Evolutionary conservation across 2,113 vertebrate species (phyloP), one percentile per base, ranked within the genome.

Genomic region (Ramphastos sulfuratus): DNA sequence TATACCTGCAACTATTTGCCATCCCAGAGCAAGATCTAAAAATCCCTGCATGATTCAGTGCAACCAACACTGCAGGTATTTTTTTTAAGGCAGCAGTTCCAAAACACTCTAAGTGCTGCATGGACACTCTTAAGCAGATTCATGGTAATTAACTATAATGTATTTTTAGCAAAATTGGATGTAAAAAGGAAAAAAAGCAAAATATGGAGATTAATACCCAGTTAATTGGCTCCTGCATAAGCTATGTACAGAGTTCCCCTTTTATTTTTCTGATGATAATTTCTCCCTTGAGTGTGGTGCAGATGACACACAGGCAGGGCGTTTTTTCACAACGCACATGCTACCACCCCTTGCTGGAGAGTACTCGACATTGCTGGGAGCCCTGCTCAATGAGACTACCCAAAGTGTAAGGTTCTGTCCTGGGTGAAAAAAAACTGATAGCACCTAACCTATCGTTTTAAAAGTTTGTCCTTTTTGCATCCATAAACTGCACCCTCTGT

Each of bases 281-380:
- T 54, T 54, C 44, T 65, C 46, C 64, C 52, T 18, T 3, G 0
- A n/a, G 39, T 8, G 11, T 70, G 0, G 1, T 46, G 52, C 66
- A 59, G 71, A 35, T 35, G 10, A 18, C 12, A 65, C 18, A 18
- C 44, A 30, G 54, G 6, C 66, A 24, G 69, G 50, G 59, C 71
- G 52, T 30, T 31, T 8, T 85, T 52, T 66, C 56, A 80, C 50
- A 20, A 5, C 1, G 5, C n/a, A 90, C 85, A 18, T 85, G 79
- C 65, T 85, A 42, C 76, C 82, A 89, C 69, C 88, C 61, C 88
- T 91, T 59, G 9, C 90, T 85, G 94, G 87, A 89, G 60, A 91
- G 85, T 71, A 52, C 15, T 37, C 1, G 54, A n/a, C 88, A 71
- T 31, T 83, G 89, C 81, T n/a, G 65, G 82, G 24, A 92, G 30